Base-by-base conservation (phyloP, 1,140 invertebrate genomes). In the Euura saliciscinereae region DNA sequence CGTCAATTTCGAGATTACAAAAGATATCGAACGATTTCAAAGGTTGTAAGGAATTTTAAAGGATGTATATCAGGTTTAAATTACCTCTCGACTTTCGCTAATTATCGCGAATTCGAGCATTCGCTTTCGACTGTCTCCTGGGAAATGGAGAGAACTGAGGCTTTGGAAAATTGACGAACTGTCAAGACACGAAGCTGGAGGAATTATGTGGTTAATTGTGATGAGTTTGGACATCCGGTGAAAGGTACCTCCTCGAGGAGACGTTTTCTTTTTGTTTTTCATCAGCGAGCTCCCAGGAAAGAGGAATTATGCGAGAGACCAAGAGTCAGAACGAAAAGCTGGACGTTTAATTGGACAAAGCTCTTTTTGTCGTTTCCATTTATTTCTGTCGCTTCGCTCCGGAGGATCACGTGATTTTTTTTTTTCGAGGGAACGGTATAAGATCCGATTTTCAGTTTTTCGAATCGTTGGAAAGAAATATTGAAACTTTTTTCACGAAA, bases 331-430 rank as follows among this genome's bases (percentile, higher is more conserved):
- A 81, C 81, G 79, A 80, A 82, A 85, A 85, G 83, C 84, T 72
- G 83, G 83, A 83, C 80, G 84, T 82, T 85, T 86, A 87, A 87
- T 86, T 87, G 84, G 83, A 86, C 85, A 86, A 87, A 86, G 85
- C 84, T 80, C 83, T 79, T 28, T 28, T 28, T 28, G 28, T 28
- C 28, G 1, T 28, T 28, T 28, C 28, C 28, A 28, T 28, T 28
- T 28, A 28, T 28, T 28, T 28, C 28, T 28, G 28, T 28, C 28
- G 28, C 28, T 28, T 28, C 28, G 28, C 28, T 28, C 28, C 1
- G 28, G 28, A 28, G 28, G 28, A 28, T 28, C 28, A 28, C 28
- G 28, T 28, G 28, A 28, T 28, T 28, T 28, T 28, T 28, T 28
- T 28, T 28, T 28, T 28, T 28, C 28, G 28, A 28, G 28, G 28